Evolutionary conservation across 2,888 invertebrate species (phyloP).

Genomic region (Galeopsomyia nigrocyanea): DNA sequence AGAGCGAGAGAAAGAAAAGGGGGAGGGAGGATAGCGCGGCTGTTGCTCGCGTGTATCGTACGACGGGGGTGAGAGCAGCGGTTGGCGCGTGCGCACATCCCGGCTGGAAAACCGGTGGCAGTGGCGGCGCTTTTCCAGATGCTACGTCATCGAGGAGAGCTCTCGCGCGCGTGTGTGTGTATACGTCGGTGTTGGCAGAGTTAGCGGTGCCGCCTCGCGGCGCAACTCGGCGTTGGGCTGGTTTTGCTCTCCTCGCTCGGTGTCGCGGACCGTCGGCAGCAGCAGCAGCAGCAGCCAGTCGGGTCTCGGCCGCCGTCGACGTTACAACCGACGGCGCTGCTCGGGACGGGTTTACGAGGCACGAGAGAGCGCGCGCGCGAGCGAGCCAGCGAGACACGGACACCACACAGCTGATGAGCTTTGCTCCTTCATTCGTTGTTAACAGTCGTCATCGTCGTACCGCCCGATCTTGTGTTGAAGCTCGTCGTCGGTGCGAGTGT

Average conservation of each 20-base stretch:
- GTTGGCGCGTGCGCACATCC: slow-evolving; percentile 35
- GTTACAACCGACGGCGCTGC: slow-evolving; percentile 62
- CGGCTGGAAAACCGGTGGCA: slow-evolving; percentile 46
- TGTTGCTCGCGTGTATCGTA: slow-evolving; percentile 22
- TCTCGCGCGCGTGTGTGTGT: neutral
- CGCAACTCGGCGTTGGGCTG: slow-evolving; percentile 48
- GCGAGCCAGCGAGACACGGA: neutral
- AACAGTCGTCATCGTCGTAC: too few species aligned
- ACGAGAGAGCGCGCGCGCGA: neutral
- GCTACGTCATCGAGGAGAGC: slow-evolving; percentile 63
- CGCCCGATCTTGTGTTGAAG: too few species aligned
- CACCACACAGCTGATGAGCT: too few species aligned
- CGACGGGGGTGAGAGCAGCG: neutral
- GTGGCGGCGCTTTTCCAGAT: slow-evolving; percentile 60
- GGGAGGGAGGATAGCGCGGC: slow-evolving; percentile 1
- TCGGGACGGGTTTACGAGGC: too few species aligned
- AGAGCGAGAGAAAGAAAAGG: slow-evolving; percentile 4
- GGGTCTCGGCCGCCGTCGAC: slow-evolving; percentile 68
- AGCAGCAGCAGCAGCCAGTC: slow-evolving; percentile 56
- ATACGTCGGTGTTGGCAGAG: slow-evolving; percentile 7
- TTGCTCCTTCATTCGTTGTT: too few species aligned
- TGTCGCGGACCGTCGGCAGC: too few species aligned
- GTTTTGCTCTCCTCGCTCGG: neutral
- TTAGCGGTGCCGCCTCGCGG: slow-evolving; percentile 46
- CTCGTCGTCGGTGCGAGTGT: too few species aligned